Percentiles rank a stretch among this genome's conserved stretches.
Conservation (phyloP, 2,113 vertebrate species). For the Lamprotornis superbus region DNA sequence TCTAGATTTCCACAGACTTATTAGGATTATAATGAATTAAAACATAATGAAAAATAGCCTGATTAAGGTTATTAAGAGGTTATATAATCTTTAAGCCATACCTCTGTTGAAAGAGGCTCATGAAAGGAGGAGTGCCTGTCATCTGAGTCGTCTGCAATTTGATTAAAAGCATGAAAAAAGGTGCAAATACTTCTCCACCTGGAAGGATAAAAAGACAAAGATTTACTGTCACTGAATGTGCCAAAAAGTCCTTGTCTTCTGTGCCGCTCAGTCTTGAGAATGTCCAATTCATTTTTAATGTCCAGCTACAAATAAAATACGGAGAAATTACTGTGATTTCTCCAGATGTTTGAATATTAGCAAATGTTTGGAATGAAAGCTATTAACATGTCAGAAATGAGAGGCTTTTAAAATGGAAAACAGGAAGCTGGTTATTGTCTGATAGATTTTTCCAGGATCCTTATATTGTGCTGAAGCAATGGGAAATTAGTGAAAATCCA, state of each 20-base stretch:
- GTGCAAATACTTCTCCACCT: background rate
- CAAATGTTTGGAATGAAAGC: background rate
- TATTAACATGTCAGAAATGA: background rate
- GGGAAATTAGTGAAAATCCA: conserved; percentile 11
- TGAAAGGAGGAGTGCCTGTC: conserved; percentile 2
- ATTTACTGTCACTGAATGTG: background rate
- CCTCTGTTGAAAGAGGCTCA: background rate
- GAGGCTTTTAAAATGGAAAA: background rate
- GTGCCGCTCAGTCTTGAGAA: background rate
- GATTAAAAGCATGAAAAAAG: conserved; percentile 6
- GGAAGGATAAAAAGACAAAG: background rate
- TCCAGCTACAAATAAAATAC: background rate
- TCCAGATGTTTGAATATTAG: background rate
- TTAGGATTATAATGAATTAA: conserved; percentile 49
- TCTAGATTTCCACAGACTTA: conserved; percentile 27
- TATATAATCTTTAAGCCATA: conserved; percentile 33
- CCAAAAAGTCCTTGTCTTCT: background rate
- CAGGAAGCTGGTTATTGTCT: background rate
- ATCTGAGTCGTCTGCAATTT: background rate
- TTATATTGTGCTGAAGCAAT: background rate
- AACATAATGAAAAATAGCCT: conserved; percentile 35
- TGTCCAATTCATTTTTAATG: background rate
- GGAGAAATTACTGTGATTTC: background rate
- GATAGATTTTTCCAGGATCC: background rate
- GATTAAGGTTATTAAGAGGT: conserved; percentile 55